Evolutionary conservation across 1,140 invertebrate genomes (phyloP).

Genomic region (Theocolax elegans): DNA sequence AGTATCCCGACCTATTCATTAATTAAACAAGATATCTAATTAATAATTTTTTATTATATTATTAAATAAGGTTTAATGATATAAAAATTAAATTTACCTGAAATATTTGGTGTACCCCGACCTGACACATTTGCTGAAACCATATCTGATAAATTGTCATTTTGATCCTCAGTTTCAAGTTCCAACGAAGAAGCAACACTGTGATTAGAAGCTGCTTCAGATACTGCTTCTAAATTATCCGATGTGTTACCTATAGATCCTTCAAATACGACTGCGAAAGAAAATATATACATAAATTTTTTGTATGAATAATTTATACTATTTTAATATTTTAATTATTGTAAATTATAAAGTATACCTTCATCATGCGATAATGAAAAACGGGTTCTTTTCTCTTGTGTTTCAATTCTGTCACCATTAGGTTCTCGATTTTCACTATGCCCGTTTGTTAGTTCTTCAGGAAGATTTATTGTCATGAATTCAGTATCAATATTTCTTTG

Average conservation of each 20-base stretch:
- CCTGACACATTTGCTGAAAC: slow-evolving; percentile 91
- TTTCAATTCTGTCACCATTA: slow-evolving; percentile 62
- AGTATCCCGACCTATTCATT: slow-evolving; percentile 87
- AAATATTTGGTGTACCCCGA: slow-evolving; percentile 88
- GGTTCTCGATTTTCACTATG: slow-evolving; percentile 54
- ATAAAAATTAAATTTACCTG: slow-evolving; percentile 68
- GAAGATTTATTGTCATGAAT: slow-evolving; percentile 56
- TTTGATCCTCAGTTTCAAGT: slow-evolving; percentile 86
- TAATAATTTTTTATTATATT: too few species aligned
- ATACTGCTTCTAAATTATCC: slow-evolving; percentile 93
- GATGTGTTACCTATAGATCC: slow-evolving; percentile 87
- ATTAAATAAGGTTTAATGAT: too few species aligned
- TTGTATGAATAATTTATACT: neutral
- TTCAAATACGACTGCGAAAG: slow-evolving; percentile 61
- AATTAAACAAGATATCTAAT: neutral
- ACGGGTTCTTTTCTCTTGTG: slow-evolving; percentile 72
- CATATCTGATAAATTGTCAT: slow-evolving; percentile 96
- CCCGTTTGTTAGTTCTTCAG: slow-evolving; percentile 54
- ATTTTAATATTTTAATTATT: neutral
- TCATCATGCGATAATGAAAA: slow-evolving; percentile 92
- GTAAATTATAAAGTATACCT: slow-evolving; percentile 62
- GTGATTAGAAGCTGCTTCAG: slow-evolving; percentile 93
- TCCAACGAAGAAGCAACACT: slow-evolving; percentile 93
- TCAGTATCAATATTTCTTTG: slow-evolving; percentile 55
- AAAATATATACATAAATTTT: too few species aligned